Evolutionary conservation across 2,113 vertebrate species (phyloP).

Genomic region (Anoplopoma fimbria): DNA sequence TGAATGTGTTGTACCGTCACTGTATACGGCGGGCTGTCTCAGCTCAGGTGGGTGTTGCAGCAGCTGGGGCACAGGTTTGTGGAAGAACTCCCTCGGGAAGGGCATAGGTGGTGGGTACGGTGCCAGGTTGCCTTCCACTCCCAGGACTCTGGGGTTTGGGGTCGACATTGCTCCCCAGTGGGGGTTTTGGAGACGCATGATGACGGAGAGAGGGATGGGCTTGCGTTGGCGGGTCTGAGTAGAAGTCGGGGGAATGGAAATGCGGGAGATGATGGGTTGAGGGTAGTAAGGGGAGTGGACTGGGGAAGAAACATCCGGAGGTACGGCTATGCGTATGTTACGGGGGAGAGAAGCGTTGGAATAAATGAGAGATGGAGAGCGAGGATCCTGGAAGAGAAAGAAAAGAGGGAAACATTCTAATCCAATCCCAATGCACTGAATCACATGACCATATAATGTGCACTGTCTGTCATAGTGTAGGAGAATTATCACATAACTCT

Average conservation of each 20-base stretch:
- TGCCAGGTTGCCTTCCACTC: conserved; percentile 32
- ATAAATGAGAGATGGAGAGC: conserved; percentile 49
- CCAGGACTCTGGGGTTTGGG: conserved; percentile 24
- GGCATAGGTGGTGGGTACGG: conserved; percentile 46
- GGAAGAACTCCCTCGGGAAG: conserved; percentile 58
- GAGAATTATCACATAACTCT: not conserved
- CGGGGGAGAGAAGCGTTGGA: conserved; percentile 84
- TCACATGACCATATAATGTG: not conserved
- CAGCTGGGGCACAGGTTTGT: conserved; percentile 23
- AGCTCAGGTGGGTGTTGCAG: conserved; percentile 66
- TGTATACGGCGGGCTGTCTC: conserved; percentile 72
- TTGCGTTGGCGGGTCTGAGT: conserved; percentile 70
- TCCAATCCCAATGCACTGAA: not conserved
- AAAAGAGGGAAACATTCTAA: not conserved
- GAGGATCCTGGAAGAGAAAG: conserved; percentile 63
- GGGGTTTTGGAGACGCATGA: conserved; percentile 90
- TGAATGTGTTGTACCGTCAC: conserved; percentile 74
- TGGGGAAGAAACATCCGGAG: conserved; percentile 74
- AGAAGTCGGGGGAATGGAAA: conserved; percentile 86
- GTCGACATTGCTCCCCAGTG: conserved; percentile 39
- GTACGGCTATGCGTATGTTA: conserved; percentile 80
- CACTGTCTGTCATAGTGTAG: not conserved
- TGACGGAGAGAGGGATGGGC: conserved; percentile 90
- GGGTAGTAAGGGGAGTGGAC: conserved; percentile 70
- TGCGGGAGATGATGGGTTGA: conserved; percentile 87